Evolutionary conservation across 2,888 invertebrate genomes (phyloP).

Genomic region (Dysmachus trigonus): DNA sequence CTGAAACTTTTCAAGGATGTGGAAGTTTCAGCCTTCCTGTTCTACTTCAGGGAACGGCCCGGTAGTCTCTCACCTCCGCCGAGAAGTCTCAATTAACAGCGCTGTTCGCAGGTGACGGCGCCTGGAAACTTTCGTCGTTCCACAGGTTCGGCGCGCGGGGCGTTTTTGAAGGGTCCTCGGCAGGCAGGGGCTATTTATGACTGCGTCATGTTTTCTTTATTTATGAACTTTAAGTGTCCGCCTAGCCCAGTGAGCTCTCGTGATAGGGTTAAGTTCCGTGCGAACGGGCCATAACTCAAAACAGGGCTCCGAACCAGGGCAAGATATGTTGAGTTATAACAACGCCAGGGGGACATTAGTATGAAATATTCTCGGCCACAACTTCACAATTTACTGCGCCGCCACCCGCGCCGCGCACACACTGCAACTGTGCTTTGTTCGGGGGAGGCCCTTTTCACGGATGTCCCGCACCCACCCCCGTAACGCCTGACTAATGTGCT

Average conservation of each 20-base stretch:
- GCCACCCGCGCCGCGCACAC: neutral
- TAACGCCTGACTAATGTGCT: neutral
- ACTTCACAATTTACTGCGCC: constrained; percentile 48
- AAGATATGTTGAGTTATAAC: constrained; percentile 47
- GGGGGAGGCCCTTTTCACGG: neutral
- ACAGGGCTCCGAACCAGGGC: constrained; percentile 7
- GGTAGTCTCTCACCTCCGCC: neutral
- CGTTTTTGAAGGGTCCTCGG: neutral
- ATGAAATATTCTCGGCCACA: constrained; percentile 48
- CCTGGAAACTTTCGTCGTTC: neutral
- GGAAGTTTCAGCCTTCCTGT: neutral
- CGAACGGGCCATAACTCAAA: constrained; percentile 46
- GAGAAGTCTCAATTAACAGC: neutral
- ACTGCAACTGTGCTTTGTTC: neutral
- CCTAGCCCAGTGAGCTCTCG: constrained; percentile 42
- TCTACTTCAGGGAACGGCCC: neutral
- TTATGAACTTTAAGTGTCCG: constrained; percentile 46
- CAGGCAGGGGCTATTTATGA: constrained; percentile 45
- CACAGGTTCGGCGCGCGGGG: neutral
- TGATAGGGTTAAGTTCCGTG: constrained; percentile 50
- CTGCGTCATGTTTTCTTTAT: constrained; percentile 49
- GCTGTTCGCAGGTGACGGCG: neutral
- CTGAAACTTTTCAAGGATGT: neutral
- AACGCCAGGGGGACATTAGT: constrained; percentile 47
- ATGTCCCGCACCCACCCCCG: neutral